phyloP scores from a whole-genome alignment of 2,888 invertebrate genomes.

The Prosopocoilus inquinatus region DNA sequence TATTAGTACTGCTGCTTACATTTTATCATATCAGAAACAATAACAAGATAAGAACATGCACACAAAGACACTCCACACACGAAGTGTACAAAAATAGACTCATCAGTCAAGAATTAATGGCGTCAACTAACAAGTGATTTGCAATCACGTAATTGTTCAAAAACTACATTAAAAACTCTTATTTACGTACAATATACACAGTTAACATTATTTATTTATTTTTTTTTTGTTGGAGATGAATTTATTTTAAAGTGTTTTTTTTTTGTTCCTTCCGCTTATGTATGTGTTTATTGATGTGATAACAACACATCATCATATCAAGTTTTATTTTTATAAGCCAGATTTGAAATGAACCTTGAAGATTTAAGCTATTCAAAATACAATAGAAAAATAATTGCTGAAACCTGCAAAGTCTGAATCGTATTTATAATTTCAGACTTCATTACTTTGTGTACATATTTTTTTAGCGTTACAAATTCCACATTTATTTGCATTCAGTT shows the following conservation, averaged over 20 bases:
- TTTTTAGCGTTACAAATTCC: too few relatives aligned
- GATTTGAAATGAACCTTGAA: too few relatives aligned
- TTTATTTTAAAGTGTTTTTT: not conserved
- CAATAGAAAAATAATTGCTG: too few relatives aligned
- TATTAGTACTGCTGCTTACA: too few relatives aligned
- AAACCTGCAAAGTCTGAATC: too few relatives aligned
- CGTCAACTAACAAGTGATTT: not conserved
- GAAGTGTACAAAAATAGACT: constrained; percentile 25
- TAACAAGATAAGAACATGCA: constrained; percentile 21
- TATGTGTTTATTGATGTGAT: not conserved
- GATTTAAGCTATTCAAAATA: too few relatives aligned
- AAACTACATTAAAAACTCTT: not conserved
- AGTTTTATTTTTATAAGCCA: too few relatives aligned
- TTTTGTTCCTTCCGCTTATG: not conserved
- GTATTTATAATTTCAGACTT: too few relatives aligned
- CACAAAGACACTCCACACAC: constrained; percentile 17
- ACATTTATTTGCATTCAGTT: too few relatives aligned
- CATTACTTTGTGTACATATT: too few relatives aligned
- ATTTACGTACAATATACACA: constrained; percentile 1
- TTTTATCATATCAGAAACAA: constrained; percentile 7
- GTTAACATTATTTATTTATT: not conserved
- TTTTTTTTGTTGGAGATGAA: constrained; percentile 1
- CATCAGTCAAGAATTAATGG: constrained; percentile 12
- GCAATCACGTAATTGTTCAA: not conserved
- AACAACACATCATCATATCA: not conserved